phyloP scores from a whole-genome alignment of 2,797 vertebrate species.

The Protosalanx chinensis region DNA sequence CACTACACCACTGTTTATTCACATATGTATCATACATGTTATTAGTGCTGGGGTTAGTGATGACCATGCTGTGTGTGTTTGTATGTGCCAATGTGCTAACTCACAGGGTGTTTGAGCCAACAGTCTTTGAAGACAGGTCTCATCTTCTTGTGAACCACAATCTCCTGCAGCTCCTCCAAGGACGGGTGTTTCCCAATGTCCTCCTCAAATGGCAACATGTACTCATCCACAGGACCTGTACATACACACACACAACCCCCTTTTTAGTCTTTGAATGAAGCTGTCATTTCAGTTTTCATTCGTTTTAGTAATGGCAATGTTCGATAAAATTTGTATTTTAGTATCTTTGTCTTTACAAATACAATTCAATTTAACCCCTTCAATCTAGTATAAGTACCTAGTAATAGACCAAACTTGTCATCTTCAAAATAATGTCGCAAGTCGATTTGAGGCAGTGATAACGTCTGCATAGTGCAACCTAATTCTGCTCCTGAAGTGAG shows the following conservation, averaged over 20 bases:
- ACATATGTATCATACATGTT: background rate
- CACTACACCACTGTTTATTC: background rate
- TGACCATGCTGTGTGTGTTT: constrained; percentile 5
- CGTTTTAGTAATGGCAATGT: too few relatives aligned
- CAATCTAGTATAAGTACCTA: too few relatives aligned
- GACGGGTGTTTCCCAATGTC: constrained; percentile 93
- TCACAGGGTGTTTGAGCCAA: constrained; percentile 90
- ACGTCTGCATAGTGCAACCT: too few relatives aligned
- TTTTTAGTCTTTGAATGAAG: too few relatives aligned
- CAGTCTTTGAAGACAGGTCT: constrained; percentile 86
- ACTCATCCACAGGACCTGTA: constrained; percentile 87
- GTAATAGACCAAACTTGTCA: too few relatives aligned
- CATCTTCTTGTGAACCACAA: constrained; percentile 94
- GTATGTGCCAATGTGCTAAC: constrained; percentile 38
- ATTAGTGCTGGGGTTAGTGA: background rate
- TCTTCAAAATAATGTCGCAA: too few relatives aligned
- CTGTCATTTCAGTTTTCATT: too few relatives aligned
- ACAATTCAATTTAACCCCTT: too few relatives aligned
- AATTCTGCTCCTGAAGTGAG: too few relatives aligned
- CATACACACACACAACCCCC: constrained; percentile 1
- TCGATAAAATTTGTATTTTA: too few relatives aligned
- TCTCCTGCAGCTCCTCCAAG: constrained; percentile 92
- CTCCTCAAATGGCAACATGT: constrained; percentile 93
- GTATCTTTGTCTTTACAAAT: too few relatives aligned
- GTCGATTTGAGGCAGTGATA: too few relatives aligned